phyloP scores from a whole-genome alignment of 1,140 invertebrate genomes.

The Cherax quadricarinatus region DNA sequence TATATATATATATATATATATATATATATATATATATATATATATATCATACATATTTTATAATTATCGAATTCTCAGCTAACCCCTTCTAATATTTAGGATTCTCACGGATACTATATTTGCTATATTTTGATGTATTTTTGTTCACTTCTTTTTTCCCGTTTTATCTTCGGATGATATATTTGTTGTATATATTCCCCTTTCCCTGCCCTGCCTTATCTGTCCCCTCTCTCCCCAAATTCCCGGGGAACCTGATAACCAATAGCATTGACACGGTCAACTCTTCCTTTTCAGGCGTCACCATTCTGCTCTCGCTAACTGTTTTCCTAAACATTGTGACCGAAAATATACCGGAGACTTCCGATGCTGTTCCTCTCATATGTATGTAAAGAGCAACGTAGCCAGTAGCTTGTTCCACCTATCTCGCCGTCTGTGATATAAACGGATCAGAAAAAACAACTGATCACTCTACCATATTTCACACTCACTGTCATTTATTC shows the following conservation, averaged over 20 bases:
- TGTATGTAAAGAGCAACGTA: slow-evolving; percentile 80
- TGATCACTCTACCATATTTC: slow-evolving; percentile 38
- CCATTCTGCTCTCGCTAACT: slow-evolving; percentile 84
- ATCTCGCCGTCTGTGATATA: slow-evolving; percentile 38
- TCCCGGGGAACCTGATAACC: slow-evolving; percentile 7
- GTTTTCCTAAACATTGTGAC: slow-evolving; percentile 85
- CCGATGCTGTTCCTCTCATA: slow-evolving; percentile 91
- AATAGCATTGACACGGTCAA: slow-evolving; percentile 46
- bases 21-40: no score
- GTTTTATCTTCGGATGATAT: background rate
- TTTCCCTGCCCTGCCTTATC: background rate
- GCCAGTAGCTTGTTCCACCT: slow-evolving; percentile 57
- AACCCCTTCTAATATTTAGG: no score
- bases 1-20: no score
- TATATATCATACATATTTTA: no score
- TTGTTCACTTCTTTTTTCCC: background rate
- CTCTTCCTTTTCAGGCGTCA: slow-evolving; percentile 80
- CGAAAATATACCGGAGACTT: slow-evolving; percentile 83
- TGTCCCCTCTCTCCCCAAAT: background rate
- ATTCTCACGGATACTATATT: no score
- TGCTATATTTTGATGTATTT: background rate
- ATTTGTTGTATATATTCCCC: background rate
- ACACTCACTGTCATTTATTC: slow-evolving; percentile 46
- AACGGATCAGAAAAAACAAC: slow-evolving; percentile 41
- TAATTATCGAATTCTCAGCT: no score